Conservation (phyloP, 2,797 vertebrate species). For the Schizothorax lantsangensis region DNA sequence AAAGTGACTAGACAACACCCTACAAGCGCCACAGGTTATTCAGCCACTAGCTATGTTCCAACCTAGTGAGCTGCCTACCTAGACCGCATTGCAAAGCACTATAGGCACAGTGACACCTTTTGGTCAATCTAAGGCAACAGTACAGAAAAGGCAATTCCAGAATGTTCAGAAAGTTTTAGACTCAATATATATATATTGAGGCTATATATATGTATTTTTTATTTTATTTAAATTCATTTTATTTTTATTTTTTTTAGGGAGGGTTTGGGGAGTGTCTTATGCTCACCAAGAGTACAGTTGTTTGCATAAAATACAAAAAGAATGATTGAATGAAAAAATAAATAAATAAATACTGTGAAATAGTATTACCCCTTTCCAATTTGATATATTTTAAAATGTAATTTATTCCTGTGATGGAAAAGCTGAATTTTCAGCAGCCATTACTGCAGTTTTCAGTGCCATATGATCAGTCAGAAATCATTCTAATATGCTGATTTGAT, state of each 20-base stretch:
- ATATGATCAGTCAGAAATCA: not conserved
- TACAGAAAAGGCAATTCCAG: not conserved
- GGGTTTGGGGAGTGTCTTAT: no score
- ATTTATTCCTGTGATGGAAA: not conserved
- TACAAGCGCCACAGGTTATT: not conserved
- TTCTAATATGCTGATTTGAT: not conserved
- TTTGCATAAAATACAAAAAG: not conserved
- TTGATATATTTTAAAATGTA: not conserved
- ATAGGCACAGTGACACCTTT: not conserved
- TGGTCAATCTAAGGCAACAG: not conserved
- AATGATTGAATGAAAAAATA: no score
- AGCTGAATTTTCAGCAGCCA: not conserved
- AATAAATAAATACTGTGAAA: not conserved
- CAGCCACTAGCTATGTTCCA: not conserved
- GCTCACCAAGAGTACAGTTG: not conserved
- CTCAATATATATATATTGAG: no score
- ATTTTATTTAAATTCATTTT: no score
- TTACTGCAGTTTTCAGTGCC: no score
- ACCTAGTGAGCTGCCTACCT: not conserved
- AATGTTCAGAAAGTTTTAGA: not conserved
- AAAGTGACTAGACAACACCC: not conserved
- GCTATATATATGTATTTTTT: no score
- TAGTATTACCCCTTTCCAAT: not conserved
- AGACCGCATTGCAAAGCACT: not conserved
- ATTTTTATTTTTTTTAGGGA: no score